Evolutionary conservation across 1,140 invertebrate genomes (phyloP).

Genomic region (Leptopilina clavipes): DNA sequence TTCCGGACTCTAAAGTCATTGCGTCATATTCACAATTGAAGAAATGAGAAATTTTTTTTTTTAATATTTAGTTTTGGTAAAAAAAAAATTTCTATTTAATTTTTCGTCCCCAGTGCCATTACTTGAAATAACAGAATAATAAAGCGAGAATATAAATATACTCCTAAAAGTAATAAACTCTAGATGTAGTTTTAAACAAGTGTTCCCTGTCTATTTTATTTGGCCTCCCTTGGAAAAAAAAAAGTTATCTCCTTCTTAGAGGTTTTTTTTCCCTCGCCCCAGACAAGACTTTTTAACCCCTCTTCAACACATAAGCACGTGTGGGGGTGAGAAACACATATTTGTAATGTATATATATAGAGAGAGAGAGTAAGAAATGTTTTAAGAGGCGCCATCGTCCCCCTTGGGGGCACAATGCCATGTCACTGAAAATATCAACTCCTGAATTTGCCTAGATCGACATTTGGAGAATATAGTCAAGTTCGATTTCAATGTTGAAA

Average conservation of each 20-base stretch:
- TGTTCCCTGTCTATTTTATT: conserved; percentile 4
- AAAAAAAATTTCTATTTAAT: no score
- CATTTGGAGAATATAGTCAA: neutral
- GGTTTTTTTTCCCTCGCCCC: neutral
- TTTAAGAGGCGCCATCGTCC: neutral
- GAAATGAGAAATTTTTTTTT: no score
- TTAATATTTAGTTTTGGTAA: no score
- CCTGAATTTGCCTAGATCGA: neutral
- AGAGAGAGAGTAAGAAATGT: neutral
- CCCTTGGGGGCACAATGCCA: neutral
- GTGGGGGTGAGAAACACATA: conserved; percentile 2
- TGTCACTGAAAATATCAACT: conserved; percentile 16
- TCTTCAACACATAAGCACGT: neutral
- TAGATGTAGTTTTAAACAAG: conserved; percentile 9
- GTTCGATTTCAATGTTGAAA: conserved; percentile 3
- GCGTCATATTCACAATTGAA: no score
- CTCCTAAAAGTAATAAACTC: neutral
- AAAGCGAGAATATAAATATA: conserved; percentile 2
- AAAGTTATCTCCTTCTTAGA: neutral
- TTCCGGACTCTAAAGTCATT: no score
- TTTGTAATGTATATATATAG: neutral
- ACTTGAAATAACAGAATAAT: neutral
- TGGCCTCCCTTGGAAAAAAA: neutral
- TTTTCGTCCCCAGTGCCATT: neutral
- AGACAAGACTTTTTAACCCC: conserved; percentile 28